phyloP scores from a whole-genome alignment of 2,888 invertebrate genomes.

The Ligdia adustata region DNA sequence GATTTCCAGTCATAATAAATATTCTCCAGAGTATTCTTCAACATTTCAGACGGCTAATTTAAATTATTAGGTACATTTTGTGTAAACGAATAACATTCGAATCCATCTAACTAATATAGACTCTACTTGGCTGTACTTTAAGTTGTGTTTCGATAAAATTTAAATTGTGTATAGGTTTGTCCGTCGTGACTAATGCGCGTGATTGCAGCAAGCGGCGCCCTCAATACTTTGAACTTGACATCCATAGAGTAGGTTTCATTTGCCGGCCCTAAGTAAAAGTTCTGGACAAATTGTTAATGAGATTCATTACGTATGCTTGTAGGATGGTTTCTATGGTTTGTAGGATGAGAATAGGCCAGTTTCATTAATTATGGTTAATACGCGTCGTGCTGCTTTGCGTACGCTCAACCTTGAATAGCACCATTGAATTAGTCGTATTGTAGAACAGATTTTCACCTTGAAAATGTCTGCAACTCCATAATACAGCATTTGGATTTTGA shows the following conservation, averaged over 20 bases:
- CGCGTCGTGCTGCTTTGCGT: no score
- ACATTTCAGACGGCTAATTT: constrained; percentile 5
- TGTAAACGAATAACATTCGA: constrained; percentile 4
- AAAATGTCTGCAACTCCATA: no score
- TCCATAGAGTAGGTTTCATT: constrained; percentile 49
- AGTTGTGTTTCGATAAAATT: background rate
- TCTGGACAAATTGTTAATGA: constrained; percentile 11
- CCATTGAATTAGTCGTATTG: no score
- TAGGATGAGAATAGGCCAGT: background rate
- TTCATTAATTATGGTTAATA: no score
- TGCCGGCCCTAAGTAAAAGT: constrained; percentile 29
- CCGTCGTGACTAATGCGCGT: constrained; percentile 55
- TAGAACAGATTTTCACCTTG: no score
- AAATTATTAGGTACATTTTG: constrained; percentile 16
- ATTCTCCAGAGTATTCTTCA: constrained; percentile 14
- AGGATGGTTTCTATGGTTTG: background rate
- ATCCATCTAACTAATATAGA: constrained; percentile 20
- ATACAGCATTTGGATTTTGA: no score
- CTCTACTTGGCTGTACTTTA: background rate
- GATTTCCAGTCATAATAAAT: no score
- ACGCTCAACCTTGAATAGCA: no score
- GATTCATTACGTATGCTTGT: background rate
- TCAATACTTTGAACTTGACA: constrained; percentile 71
- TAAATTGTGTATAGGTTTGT: constrained; percentile 23
- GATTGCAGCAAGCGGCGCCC: constrained; percentile 56